Percentiles rank a stretch among this genome's conserved stretches.
phyloP scores from a whole-genome alignment of 2,113 vertebrate genomes.

The Cottus gobio region DNA sequence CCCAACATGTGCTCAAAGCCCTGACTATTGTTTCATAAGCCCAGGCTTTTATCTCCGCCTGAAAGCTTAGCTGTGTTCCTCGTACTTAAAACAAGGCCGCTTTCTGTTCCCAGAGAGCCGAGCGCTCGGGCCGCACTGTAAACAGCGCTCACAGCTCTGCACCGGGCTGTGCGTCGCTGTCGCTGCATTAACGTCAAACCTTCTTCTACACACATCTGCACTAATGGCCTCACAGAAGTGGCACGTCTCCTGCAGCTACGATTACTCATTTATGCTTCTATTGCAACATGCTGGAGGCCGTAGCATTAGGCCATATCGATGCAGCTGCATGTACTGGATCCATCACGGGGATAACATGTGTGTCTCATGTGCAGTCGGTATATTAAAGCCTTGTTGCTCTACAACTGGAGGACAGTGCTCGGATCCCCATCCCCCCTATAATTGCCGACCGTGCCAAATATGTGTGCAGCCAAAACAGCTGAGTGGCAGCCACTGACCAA shows the following conservation, averaged over 20 bases:
- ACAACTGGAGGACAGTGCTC: constrained; percentile 12
- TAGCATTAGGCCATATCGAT: background rate
- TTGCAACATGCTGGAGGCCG: background rate
- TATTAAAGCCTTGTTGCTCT: background rate
- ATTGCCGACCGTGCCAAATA: constrained; percentile 42
- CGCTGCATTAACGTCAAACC: constrained; percentile 29
- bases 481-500: constrained; percentile 62
- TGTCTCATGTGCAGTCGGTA: constrained; percentile 5
- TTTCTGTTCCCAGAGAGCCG: constrained; percentile 21
- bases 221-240: constrained; percentile 54
- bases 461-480: constrained; percentile 65
- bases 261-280: constrained; percentile 63
- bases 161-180: constrained; percentile 11
- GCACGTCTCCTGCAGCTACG: constrained; percentile 23
- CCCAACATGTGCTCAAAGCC: constrained; percentile 53
- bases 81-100: constrained; percentile 33
- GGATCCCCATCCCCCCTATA: background rate
- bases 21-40: constrained; percentile 62
- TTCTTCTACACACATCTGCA: constrained; percentile 35
- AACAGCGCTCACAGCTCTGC: constrained; percentile 51
- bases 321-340: background rate
- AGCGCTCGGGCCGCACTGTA: constrained; percentile 10
- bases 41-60: constrained; percentile 55
- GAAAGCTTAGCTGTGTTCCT: constrained; percentile 60
- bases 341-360: constrained; percentile 10